Evolutionary conservation across 2,888 invertebrate genomes (phyloP), one percentile per base, ranked within the genome.

Genomic region (Matsumyia berberina): DNA sequence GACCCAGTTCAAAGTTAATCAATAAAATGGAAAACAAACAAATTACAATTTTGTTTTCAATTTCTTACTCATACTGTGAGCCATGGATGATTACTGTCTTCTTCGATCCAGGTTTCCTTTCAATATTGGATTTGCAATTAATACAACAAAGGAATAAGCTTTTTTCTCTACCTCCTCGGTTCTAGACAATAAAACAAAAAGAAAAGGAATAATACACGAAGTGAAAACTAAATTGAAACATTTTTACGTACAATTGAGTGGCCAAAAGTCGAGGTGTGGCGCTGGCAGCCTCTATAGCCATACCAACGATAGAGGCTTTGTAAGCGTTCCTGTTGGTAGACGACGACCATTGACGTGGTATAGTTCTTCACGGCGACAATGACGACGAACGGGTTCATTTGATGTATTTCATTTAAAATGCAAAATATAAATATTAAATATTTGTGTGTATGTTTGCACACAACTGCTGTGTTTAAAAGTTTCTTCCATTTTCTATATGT

Each of bases 21-120:
- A 79, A 85, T 85, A 79, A 85, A 78, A 70, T 51, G 55, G 79
- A 79, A 73, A 74, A 79, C 64, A 79, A 85, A 79, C 74, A 81
- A 62, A 81, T 76, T 76, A 70, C 64, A 72, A 70, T 60, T 53
- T 55, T 17, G 15, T 69, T 49, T 70, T 58, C 64, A 76, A 51
- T 62, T 69, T 42, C 49, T 62, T 57, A 15, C 46, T 19, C 19
- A 53, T 37, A 12, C 37, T 35, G 24, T 29, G 42, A 46, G 44
- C 15, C 19, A 42, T 29, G 37, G 37, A 53, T 49, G 72, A 73
- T 78, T 60, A 67, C 53, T 67, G 58, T 69, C 49, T 78, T 73
- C 44, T 58, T 11, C 15, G 9, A 51, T 31, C 24, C 55, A 55
- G 62, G 51, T 37, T 70, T 66, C 35, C 39, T 73, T 60, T 69